phyloP scores from a whole-genome alignment of 1,140 invertebrate species.

The Aphis craccivora region DNA sequence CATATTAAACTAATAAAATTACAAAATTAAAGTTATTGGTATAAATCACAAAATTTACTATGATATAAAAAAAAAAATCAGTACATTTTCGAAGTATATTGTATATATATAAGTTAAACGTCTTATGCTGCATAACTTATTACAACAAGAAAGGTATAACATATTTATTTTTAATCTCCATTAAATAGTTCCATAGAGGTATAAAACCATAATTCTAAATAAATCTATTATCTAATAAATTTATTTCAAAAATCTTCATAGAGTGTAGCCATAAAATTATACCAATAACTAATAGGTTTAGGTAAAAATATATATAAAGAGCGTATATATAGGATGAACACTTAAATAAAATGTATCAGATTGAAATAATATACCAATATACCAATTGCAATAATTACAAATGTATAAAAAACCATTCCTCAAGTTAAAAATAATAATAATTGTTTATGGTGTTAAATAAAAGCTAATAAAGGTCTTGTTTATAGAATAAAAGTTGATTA shows the following conservation, averaged over 20 bases:
- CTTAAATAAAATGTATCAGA: background rate
- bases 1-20: background rate
- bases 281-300: background rate
- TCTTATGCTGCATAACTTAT: too few species aligned
- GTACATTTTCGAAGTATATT: background rate
- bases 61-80: background rate
- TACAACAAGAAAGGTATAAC: background rate
- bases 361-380: background rate
- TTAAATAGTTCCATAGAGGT: background rate
- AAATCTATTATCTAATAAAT: background rate
- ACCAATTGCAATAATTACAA: background rate
- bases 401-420: background rate
- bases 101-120: background rate
- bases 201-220: background rate
- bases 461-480: background rate
- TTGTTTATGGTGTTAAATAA: conserved; percentile 10
- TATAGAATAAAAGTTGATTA: conserved; percentile 20
- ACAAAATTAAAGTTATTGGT: background rate
- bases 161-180: background rate
- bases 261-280: background rate
- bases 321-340: background rate
- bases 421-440: background rate
- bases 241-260: background rate
- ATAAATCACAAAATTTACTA: background rate
- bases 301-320: background rate